These are phyloP conservation scores for Acronicta leporina DNA, from an alignment of 2,888 invertebrate species.

Conservation along the genomic window DNA sequence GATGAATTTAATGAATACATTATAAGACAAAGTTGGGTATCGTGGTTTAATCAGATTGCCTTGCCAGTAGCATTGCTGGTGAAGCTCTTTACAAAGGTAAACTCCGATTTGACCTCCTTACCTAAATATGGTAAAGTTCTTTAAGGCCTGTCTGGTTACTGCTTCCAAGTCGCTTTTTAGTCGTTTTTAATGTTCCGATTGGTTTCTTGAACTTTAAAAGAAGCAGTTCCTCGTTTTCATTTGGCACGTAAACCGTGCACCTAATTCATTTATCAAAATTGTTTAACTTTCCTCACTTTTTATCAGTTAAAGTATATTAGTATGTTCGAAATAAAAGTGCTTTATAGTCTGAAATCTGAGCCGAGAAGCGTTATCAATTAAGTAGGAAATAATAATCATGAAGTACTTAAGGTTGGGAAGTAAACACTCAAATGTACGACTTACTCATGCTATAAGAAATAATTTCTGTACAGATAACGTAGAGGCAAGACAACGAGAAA, in stretches of 20 bases:
- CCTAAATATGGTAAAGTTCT: conserved; percentile 83
- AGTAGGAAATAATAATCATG: too few species aligned
- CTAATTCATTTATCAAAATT: too few species aligned
- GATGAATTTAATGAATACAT: conserved; percentile 61
- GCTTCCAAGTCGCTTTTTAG: conserved; percentile 55
- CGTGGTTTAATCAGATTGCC: conserved; percentile 76
- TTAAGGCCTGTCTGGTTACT: conserved; percentile 69
- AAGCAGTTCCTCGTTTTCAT: neutral
- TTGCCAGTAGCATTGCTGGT: conserved; percentile 64
- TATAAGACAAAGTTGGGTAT: conserved; percentile 63
- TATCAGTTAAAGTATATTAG: too few species aligned
- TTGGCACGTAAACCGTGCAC: too few species aligned
- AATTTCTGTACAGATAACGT: conserved; percentile 6
- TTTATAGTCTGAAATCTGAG: too few species aligned
- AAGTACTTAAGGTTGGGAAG: conserved; percentile 9
- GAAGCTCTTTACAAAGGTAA: conserved; percentile 71
- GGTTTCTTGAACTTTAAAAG: conserved; percentile 31
- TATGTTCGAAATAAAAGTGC: too few species aligned
- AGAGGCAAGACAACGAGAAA: conserved; percentile 18
- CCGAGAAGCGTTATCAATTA: too few species aligned
- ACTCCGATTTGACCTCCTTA: conserved; percentile 79
- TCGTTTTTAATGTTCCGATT: conserved; percentile 48
- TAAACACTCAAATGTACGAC: conserved; percentile 2
- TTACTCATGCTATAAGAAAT: conserved; percentile 2
- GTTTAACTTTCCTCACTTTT: neutral